Evolutionary conservation across 1,140 invertebrate genomes (phyloP).

Genomic region (Sitobion miscanthi): DNA sequence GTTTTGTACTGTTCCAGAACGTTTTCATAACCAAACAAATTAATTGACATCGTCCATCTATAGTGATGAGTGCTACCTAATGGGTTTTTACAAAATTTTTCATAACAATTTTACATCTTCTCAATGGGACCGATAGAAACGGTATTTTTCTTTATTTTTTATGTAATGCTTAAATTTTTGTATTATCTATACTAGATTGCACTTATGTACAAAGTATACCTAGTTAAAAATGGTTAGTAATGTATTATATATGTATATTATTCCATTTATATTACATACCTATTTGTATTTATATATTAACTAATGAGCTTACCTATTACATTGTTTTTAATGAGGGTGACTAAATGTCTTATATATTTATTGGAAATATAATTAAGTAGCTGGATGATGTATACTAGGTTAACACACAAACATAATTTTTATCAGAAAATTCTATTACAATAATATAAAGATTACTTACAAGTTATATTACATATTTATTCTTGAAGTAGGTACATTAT

Average conservation of each 20-base stretch:
- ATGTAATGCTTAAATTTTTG: neutral
- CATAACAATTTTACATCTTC: neutral
- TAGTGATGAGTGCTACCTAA: neutral
- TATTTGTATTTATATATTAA: neutral
- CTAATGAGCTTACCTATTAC: neutral
- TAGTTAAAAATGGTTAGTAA: neutral
- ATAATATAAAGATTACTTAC: neutral
- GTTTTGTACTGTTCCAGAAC: neutral
- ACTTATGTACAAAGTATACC: neutral
- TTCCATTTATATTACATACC: neutral
- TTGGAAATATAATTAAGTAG: neutral
- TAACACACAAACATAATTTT: neutral
- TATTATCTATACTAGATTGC: neutral
- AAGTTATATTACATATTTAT: neutral
- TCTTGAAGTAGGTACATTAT: neutral
- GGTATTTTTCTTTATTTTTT: neutral
- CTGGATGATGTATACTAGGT: neutral
- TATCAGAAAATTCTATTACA: neutral
- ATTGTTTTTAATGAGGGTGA: neutral
- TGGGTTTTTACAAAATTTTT: neutral
- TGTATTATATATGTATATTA: neutral
- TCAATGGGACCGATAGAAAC: neutral
- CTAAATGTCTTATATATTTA: neutral
- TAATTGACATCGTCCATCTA: neutral
- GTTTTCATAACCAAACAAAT: conserved; percentile 15